phyloP scores from a whole-genome alignment of 2,113 vertebrate species.

The Eretmochelys imbricata region DNA sequence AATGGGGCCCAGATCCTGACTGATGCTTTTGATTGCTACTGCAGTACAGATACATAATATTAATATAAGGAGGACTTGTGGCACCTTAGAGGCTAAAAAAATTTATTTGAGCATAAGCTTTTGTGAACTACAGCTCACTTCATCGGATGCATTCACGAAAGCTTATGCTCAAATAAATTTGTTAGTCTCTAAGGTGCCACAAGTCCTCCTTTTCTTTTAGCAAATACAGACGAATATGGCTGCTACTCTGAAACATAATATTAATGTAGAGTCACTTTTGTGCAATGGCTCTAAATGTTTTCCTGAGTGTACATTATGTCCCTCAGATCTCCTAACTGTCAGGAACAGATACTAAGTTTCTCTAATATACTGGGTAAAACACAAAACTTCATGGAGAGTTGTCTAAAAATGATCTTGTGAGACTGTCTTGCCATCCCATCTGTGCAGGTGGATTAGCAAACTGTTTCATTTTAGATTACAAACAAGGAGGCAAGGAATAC shows the following conservation, averaged over 20 bases:
- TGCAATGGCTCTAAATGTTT: background rate
- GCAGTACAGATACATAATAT: accelerated
- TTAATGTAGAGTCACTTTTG: background rate
- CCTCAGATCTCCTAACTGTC: background rate
- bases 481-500: background rate
- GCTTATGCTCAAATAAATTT: too few relatives aligned
- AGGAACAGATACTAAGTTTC: background rate
- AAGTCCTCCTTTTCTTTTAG: too few relatives aligned
- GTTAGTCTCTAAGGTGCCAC: too few relatives aligned
- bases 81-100: too few relatives aligned
- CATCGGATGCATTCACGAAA: too few relatives aligned
- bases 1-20: background rate
- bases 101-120: too few relatives aligned
- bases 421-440: background rate
- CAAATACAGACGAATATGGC: too few relatives aligned
- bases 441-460: background rate
- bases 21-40: background rate
- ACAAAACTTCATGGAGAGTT: background rate
- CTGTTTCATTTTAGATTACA: background rate
- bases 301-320: background rate
- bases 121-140: too few relatives aligned
- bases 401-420: background rate
- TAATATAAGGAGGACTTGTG: background rate
- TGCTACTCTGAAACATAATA: background rate
- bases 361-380: background rate